Evolutionary conservation across 2,797 vertebrate genomes (phyloP).

Genomic region (Netta rufina): DNA sequence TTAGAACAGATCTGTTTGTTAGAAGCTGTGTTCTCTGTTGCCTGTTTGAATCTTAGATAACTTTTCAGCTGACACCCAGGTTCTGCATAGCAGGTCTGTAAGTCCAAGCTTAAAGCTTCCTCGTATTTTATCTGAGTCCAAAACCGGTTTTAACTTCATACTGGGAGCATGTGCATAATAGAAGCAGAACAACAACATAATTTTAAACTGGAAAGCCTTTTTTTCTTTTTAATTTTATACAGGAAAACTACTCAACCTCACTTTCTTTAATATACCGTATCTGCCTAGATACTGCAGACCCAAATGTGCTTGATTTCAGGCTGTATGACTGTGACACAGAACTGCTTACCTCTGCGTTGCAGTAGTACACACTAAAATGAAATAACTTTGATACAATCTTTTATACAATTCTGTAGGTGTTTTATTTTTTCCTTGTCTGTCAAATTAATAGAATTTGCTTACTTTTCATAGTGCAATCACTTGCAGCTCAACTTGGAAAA

Average conservation of each 20-base stretch:
- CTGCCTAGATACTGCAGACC: rapidly evolving
- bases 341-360: background rate
- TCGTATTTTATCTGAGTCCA: background rate
- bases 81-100: background rate
- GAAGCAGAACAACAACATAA: background rate
- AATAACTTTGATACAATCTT: background rate
- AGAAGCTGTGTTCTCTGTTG: background rate
- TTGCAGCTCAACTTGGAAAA: background rate
- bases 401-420: background rate
- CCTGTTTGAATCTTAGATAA: background rate
- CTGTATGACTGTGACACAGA: background rate
- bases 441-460: background rate
- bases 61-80: background rate
- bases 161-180: background rate
- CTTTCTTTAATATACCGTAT: background rate
- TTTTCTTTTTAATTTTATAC: background rate
- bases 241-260: background rate
- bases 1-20: background rate
- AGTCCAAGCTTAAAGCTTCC: background rate
- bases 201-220: background rate
- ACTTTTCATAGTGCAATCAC: background rate
- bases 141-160: background rate
- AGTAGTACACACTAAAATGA: rapidly evolving
- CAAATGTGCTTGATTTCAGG: background rate
- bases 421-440: background rate